A percentile compares a stretch with the other conserved stretches of the same genome.
phyloP scores from a whole-genome alignment of 2,888 invertebrate genomes.

The Bruchidius siliquastri region DNA sequence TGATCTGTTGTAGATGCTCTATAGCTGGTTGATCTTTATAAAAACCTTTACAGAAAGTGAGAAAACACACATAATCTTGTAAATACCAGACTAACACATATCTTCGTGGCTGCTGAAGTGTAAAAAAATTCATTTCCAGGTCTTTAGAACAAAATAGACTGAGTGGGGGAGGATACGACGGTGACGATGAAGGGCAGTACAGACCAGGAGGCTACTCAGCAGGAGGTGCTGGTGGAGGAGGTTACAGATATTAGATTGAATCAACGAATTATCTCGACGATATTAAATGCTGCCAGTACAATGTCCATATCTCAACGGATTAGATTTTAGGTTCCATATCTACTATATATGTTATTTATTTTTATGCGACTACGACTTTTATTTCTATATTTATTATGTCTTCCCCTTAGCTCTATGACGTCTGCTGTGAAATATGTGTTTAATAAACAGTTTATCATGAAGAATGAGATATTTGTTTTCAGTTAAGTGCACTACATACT shows the following conservation, averaged over 20 bases:
- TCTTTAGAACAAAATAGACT: conserved; percentile 34
- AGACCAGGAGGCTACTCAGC: conserved; percentile 24
- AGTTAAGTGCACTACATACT: too few relatives aligned
- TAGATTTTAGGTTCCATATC: not conserved
- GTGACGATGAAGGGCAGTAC: conserved; percentile 31
- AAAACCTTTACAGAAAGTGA: too few relatives aligned
- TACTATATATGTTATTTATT: not conserved
- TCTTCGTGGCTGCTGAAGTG: too few relatives aligned
- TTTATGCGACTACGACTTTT: not conserved
- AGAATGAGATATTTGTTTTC: not conserved
- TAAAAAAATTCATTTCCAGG: conserved; percentile 16
- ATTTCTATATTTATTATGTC: not conserved
- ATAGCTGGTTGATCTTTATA: too few relatives aligned
- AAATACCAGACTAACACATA: too few relatives aligned
- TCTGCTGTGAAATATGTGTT: not conserved
- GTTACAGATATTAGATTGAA: conserved; percentile 19
- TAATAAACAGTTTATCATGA: not conserved
- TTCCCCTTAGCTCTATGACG: not conserved
- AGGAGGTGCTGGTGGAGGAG: conserved; percentile 20
- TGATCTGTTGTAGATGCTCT: too few relatives aligned
- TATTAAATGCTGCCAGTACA: not conserved
- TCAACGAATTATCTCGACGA: not conserved
- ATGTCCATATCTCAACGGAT: not conserved
- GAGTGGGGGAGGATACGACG: conserved; percentile 20
- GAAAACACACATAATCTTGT: too few relatives aligned